A percentile compares a stretch with the other conserved stretches of the same genome.
Evolutionary conservation across 2,113 vertebrate species (phyloP).

Genomic region (Galeopterus variegatus): DNA sequence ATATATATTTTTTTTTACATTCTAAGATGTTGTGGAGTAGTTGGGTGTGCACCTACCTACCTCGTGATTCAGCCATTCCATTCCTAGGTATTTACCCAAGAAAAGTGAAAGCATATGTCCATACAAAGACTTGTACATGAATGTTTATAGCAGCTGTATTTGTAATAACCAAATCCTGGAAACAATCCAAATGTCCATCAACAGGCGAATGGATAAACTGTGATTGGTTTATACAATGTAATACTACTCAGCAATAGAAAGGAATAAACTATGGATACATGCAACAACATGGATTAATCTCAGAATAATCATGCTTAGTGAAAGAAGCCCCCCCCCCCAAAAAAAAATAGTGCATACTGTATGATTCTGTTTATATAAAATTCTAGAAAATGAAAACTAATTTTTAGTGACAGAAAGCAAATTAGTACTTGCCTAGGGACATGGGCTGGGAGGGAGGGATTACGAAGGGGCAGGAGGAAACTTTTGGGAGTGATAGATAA

Average conservation of each 20-base stretch:
- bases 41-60: not conserved
- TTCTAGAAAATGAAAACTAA: conserved; percentile 58
- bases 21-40: not conserved
- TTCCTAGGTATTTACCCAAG: conserved; percentile 18
- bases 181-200: not conserved
- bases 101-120: not conserved
- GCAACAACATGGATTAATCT: conserved; percentile 1
- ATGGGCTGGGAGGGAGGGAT: not conserved
- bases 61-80: conserved; percentile 22
- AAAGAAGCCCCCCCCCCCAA: conserved; percentile 56
- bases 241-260: conserved; percentile 40
- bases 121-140: not conserved
- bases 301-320: conserved; percentile 45
- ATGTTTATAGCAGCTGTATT: conserved; percentile 46
- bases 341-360: not conserved
- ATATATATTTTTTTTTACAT: too few relatives aligned
- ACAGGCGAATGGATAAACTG: not conserved
- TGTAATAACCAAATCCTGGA: conserved; percentile 24
- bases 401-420: conserved; percentile 43
- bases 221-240: conserved; percentile 41
- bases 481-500: conserved; percentile 40
- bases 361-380: conserved; percentile 52
- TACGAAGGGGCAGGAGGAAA: conserved; percentile 21
- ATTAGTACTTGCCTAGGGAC: conserved; percentile 2
- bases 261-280: not conserved